Evolutionary conservation across 2,888 invertebrate genomes (phyloP).

Genomic region (Acanthosepion esculentum): DNA sequence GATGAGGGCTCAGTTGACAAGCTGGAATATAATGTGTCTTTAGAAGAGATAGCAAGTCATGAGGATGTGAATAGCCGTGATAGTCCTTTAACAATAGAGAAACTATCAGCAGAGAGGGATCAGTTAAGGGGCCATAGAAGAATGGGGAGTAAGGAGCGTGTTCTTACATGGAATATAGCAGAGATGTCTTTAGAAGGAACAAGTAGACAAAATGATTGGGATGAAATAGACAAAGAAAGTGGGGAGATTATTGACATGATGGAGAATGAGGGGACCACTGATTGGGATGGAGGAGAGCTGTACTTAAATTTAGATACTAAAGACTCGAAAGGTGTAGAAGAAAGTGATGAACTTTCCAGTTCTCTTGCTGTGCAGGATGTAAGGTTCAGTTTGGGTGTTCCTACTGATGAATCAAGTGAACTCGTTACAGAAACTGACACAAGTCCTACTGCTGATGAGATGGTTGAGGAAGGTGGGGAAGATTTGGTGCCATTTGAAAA

Average conservation of each 20-base stretch:
- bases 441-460: conserved; percentile 34
- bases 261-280: background rate
- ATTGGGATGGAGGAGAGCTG: conserved; percentile 25
- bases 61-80: conserved; percentile 24
- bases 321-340: background rate
- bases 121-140: conserved; percentile 24
- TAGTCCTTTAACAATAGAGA: background rate
- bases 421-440: conserved; percentile 33
- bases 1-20: conserved; percentile 43
- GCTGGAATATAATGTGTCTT: conserved; percentile 40
- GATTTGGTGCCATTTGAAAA: conserved; percentile 40
- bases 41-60: conserved; percentile 43
- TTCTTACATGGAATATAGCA: conserved; percentile 35
- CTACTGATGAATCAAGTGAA: conserved; percentile 41
- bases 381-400: conserved; percentile 14
- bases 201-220: conserved; percentile 14
- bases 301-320: background rate
- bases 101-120: conserved; percentile 41
- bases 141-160: conserved; percentile 36
- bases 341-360: conserved; percentile 22
- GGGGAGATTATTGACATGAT: conserved; percentile 35
- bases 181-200: background rate
- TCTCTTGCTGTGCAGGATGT: background rate
- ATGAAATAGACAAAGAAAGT: background rate
- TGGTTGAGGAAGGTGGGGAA: conserved; percentile 40